A percentile compares a stretch with the other conserved stretches of the same genome.
Conservation (phyloP, 2,888 invertebrate genomes). For the Mayetiola destructor region DNA sequence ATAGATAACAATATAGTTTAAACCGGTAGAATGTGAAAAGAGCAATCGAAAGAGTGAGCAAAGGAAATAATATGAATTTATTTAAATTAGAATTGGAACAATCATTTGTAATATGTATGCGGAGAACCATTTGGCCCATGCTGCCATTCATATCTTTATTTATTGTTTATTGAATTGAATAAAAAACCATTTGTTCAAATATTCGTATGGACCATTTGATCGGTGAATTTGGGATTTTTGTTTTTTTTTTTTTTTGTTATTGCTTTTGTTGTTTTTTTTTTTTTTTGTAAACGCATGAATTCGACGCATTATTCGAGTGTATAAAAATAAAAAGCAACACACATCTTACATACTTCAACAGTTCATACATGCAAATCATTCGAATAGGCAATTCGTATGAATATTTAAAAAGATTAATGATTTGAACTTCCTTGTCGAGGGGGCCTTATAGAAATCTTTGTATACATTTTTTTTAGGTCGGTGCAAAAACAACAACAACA, state of each 20-base stretch:
- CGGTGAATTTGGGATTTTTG: not conserved
- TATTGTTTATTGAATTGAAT: conserved; percentile 12
- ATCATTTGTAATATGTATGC: too few relatives aligned
- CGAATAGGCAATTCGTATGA: not conserved
- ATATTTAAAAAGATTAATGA: conserved; percentile 14
- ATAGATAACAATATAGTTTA: too few relatives aligned
- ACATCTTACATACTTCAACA: too few relatives aligned
- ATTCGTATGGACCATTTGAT: conserved; percentile 13
- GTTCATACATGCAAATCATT: too few relatives aligned
- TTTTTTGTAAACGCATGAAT: not conserved
- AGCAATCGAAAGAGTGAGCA: too few relatives aligned
- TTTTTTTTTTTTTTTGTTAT: not conserved
- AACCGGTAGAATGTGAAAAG: too few relatives aligned
- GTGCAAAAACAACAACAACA: not conserved
- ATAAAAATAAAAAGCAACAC: not conserved
- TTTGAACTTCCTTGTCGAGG: conserved; percentile 4
- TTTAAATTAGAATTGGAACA: too few relatives aligned
- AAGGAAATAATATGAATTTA: too few relatives aligned
- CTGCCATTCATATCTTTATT: not conserved
- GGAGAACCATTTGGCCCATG: not conserved
- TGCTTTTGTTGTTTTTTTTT: not conserved
- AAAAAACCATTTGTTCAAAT: conserved; percentile 14
- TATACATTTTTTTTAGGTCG: not conserved
- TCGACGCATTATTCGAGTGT: not conserved
- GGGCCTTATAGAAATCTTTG: not conserved